These are phyloP conservation scores for Spodoptera picta DNA, from an alignment of 2,888 invertebrate species.

Conservation along the genomic window DNA sequence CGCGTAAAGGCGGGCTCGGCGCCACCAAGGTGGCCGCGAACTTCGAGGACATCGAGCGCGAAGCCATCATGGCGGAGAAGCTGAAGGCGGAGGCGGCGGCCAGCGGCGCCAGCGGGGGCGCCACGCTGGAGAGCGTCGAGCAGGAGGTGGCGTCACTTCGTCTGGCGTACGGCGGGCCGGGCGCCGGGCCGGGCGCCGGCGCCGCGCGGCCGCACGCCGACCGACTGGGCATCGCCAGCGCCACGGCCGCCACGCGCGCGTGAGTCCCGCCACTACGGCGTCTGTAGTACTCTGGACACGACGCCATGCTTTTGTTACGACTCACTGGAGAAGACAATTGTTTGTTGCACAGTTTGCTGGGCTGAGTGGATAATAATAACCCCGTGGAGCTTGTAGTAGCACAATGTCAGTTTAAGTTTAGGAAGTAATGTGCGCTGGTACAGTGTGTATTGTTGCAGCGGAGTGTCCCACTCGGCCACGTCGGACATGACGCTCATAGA, in stretches of 20 bases:
- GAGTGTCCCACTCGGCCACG: conserved; percentile 91
- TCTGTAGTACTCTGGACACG: too few species aligned
- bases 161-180: conserved; percentile 90
- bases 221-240: conserved; percentile 82
- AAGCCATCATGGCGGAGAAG: conserved; percentile 95
- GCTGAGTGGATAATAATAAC: too few species aligned
- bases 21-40: conserved; percentile 98
- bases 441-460: conserved; percentile 56
- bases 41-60: conserved; percentile 97
- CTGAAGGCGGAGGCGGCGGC: conserved; percentile 84
- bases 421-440: too few species aligned
- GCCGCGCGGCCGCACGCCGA: conserved; percentile 89
- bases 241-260: conserved; percentile 65
- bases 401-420: too few species aligned
- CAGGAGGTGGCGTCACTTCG: conserved; percentile 92
- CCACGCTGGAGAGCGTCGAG: conserved; percentile 78
- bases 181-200: conserved; percentile 83
- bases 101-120: conserved; percentile 1
- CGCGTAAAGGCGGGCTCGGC: conserved; percentile 96
- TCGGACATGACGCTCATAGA: conserved; percentile 97
- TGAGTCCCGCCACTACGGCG: conserved; percentile 64
- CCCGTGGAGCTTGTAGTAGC: too few species aligned
- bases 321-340: too few species aligned
- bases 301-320: too few species aligned
- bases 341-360: too few species aligned